Evolutionary conservation across 2,797 vertebrate species (phyloP).

Genomic region (Melanotaenia maccullochi): DNA sequence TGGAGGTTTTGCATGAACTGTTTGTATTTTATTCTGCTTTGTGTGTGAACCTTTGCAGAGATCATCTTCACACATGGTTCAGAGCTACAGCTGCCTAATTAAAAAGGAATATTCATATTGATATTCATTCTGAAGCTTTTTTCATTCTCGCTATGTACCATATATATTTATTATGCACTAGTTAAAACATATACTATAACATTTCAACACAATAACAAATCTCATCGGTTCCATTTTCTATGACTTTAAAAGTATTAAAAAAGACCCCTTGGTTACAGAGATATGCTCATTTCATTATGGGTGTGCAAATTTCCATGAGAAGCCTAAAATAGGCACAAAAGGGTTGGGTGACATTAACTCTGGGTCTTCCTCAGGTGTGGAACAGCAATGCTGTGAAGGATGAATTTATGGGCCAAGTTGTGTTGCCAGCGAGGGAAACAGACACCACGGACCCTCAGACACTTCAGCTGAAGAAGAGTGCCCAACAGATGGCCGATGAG

Average conservation of each 20-base stretch:
- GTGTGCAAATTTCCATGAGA: not conserved
- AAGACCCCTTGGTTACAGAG: too few species aligned
- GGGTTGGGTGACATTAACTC: not conserved
- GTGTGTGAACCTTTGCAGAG: too few species aligned
- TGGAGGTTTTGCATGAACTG: not conserved
- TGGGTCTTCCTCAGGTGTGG: slow-evolving; percentile 86
- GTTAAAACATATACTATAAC: too few species aligned
- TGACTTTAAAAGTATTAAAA: too few species aligned
- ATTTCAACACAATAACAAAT: too few species aligned
- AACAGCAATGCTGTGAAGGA: slow-evolving; percentile 86
- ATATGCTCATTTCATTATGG: too few species aligned
- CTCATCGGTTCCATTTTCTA: too few species aligned
- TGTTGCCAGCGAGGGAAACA: slow-evolving; percentile 80
- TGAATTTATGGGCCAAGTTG: slow-evolving; percentile 89
- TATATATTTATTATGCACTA: too few species aligned
- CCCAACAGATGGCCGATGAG: slow-evolving; percentile 74
- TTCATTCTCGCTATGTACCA: too few species aligned
- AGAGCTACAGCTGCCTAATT: not conserved
- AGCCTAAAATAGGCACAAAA: not conserved
- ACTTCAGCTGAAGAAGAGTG: slow-evolving; percentile 85
- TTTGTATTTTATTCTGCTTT: too few species aligned
- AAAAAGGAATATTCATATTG: too few species aligned
- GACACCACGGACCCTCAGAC: slow-evolving; percentile 79
- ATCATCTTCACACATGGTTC: not conserved
- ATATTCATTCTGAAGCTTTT: too few species aligned